Base-by-base conservation (phyloP, 2,888 invertebrate genomes). In the Spodoptera picta region DNA sequence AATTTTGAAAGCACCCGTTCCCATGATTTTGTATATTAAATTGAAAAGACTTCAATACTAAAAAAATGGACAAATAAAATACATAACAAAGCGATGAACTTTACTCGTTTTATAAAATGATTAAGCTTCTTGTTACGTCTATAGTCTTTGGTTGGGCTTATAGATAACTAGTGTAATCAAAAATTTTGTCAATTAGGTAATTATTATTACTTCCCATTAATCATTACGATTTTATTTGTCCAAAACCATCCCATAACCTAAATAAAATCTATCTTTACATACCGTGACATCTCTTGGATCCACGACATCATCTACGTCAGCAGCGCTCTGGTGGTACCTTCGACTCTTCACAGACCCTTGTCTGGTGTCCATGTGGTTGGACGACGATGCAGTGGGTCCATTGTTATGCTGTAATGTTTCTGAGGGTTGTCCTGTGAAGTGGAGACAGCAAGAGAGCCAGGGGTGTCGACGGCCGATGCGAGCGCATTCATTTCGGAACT, bases 401-500 rank as follows among this genome's bases (percentile, higher is more conserved):
- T 79, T 72, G 64, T 75, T 14, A 82, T 87, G 78, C 76, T 79
- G 80, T 0, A 83, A 75, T 2, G 88, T 84, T 54, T 83, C 87
- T 0, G 87, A 79, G 0, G 89, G 86, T 36, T 82, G 84, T 0
- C 89, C 87, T 0, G 91, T 85, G 59, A 93, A 82, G 69, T 86
- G 85, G 0, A 90, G 82, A 67, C 95, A 95, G 83, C 95, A 95
- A 0, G 93, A 87, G 0, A 95, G 84, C 94, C 94, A 94, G 0
- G 88, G 90, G 78, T 95, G 90, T 0, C 94, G 90, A 0, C 93
- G 89, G 2, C 90, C 89, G 41, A 94, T 78, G 1, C 93, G 90
- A 0, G 90, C 92, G 77, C 91, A 91, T 65, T 94, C 93, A 58
- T 93, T 94, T 51, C 94, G 95, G 88, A 95, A 95, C 95, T 95